phyloP scores from a whole-genome alignment of 2,113 vertebrate genomes.

The Corythaeola cristata region DNA sequence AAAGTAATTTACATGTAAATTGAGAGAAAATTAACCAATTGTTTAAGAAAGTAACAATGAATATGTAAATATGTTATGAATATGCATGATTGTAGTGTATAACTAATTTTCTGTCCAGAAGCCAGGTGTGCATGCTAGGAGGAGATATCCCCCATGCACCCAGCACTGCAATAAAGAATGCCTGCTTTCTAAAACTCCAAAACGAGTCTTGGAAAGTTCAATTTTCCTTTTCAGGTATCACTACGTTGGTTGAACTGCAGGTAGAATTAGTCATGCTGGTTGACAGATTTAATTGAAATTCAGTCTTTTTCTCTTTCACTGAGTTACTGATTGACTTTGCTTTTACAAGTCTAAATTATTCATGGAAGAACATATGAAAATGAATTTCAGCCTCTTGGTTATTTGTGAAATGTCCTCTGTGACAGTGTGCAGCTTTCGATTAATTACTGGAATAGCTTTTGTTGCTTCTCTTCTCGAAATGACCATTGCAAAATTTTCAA shows the following conservation, averaged over 20 bases:
- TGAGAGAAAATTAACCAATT: too few species aligned
- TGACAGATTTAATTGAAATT: conserved; percentile 19
- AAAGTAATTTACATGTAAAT: too few species aligned
- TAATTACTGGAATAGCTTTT: not conserved
- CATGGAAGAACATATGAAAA: not conserved
- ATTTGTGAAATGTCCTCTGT: not conserved
- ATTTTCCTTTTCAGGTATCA: too few species aligned
- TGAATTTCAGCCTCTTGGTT: not conserved
- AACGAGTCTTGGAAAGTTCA: too few species aligned
- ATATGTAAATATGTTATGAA: too few species aligned
- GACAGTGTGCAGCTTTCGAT: not conserved
- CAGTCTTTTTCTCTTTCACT: not conserved
- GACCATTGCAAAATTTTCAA: not conserved
- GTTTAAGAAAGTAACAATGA: too few species aligned
- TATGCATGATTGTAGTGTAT: too few species aligned
- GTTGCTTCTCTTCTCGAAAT: not conserved
- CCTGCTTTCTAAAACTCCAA: too few species aligned
- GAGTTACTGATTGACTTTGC: conserved; percentile 10
- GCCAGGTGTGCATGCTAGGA: too few species aligned
- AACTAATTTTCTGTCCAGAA: too few species aligned
- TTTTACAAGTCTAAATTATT: conserved; percentile 43
- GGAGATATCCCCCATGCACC: too few species aligned
- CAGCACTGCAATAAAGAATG: too few species aligned
- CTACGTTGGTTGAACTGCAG: not conserved
- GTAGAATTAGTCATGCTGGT: conserved; percentile 15